Base-by-base conservation (phyloP, 1,140 invertebrate species). In the Tetramorium parvispinum region DNA sequence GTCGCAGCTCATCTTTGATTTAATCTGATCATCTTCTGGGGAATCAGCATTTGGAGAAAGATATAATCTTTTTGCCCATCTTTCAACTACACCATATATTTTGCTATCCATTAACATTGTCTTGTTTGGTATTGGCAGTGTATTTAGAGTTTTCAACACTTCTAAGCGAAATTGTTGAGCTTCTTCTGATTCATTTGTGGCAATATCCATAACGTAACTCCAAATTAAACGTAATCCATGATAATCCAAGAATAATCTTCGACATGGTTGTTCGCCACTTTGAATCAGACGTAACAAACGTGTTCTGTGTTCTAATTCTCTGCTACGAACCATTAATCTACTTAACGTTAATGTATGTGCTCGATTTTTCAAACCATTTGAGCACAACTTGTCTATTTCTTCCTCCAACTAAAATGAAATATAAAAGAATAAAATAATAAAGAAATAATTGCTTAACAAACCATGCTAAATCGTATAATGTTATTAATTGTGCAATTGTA, bases 101-200 rank as follows among this genome's bases (percentile, higher is more conserved):
- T 99, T 98, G 91, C 98, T 98, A 89, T 99, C 98, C 93, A 98
- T 97, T 2, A 99, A 95, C 95, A 99, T 97, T 0, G 98, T 99
- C 94, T 98, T 98, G 94, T 99, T 99, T 2, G 98, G 97, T 83
- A 99, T 98, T 6, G 98, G 98, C 75, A 99, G 95, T 63, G 97
- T 96, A 75, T 97, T 97, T 53, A 98, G 94, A 0, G 98, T 98
- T 88, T 97, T 96, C n/a, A 99, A 93, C 89, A 99, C 97, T 90
- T 97, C 96, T 66, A 97, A 89, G 59, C 98, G 98, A 91, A 95
- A 96, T 91, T 95, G 90, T 51, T 94, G 91, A 46, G 92, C 97
- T 94, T 97, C 95, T 92, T 96, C 89, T 95, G 95, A 78, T 94
- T 93, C 87, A 27, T 92, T 89, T 40, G 90, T 92, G 13, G 96